phyloP scores from a whole-genome alignment of 2,113 vertebrate species.

The Globicephala melas region DNA sequence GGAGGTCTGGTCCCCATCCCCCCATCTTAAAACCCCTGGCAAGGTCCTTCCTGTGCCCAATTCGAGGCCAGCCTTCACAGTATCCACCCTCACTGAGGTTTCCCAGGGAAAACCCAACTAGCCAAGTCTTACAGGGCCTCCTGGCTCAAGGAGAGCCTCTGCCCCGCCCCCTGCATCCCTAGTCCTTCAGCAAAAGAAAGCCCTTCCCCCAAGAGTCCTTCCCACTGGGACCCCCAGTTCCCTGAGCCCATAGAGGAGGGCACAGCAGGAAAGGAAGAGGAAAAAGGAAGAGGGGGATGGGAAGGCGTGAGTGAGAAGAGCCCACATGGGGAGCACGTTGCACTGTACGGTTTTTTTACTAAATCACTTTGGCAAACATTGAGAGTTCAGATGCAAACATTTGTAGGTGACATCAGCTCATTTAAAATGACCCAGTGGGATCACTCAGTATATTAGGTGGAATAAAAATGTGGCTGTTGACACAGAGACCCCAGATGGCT shows the following conservation, averaged over 20 bases:
- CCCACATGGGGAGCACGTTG: rapidly evolving
- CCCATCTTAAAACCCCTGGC: background rate
- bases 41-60: background rate
- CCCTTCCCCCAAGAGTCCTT: background rate
- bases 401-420: background rate
- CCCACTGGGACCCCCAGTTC: background rate
- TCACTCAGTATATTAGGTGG: background rate
- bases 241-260: background rate
- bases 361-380: background rate
- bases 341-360: background rate
- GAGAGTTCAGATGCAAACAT: background rate
- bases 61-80: background rate
- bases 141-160: background rate
- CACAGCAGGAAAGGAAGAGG: background rate
- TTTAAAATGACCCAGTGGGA: background rate
- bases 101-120: background rate
- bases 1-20: background rate
- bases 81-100: background rate
- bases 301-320: background rate
- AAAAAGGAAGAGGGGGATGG: background rate
- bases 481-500: background rate
- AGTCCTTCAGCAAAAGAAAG: background rate
- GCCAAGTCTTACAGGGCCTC: background rate
- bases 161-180: no score
- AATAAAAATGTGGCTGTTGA: background rate